A percentile compares a stretch with the other conserved stretches of the same genome.
phyloP scores from a whole-genome alignment of 2,797 vertebrate genomes.

The Thripadectes ignobilis region DNA sequence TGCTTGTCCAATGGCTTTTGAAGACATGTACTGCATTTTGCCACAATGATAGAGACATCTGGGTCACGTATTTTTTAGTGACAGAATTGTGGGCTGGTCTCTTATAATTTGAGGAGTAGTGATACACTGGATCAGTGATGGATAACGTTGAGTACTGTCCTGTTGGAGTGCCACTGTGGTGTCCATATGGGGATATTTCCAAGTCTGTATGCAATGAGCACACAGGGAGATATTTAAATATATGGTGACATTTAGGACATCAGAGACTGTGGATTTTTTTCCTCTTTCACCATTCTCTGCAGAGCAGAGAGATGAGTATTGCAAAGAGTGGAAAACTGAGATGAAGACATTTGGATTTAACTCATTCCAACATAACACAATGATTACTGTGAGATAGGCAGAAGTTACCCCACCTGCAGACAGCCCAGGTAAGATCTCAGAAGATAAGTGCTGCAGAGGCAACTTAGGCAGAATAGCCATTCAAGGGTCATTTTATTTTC shows the following conservation, averaged over 20 bases:
- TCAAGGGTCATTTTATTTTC: background rate
- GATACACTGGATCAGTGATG: background rate
- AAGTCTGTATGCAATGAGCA: background rate
- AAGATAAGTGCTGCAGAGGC: background rate
- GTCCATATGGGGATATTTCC: background rate
- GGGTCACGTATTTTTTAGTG: rapidly evolving
- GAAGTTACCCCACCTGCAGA: background rate
- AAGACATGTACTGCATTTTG: background rate
- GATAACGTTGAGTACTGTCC: background rate
- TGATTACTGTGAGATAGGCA: background rate
- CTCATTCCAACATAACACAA: background rate
- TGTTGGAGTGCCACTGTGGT: background rate
- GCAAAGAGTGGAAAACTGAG: background rate
- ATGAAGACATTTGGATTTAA: background rate
- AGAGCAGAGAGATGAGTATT: background rate
- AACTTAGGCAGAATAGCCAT: background rate
- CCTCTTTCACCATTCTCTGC: background rate
- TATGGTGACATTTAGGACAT: background rate
- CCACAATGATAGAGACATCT: background rate
- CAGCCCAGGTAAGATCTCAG: background rate
- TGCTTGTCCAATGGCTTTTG: background rate
- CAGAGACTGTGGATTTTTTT: background rate
- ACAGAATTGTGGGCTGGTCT: background rate
- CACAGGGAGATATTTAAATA: background rate
- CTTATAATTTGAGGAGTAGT: background rate